These are phyloP conservation scores for Prolemur simus DNA, from an alignment of 2,113 vertebrate species.

Conservation along the genomic window DNA sequence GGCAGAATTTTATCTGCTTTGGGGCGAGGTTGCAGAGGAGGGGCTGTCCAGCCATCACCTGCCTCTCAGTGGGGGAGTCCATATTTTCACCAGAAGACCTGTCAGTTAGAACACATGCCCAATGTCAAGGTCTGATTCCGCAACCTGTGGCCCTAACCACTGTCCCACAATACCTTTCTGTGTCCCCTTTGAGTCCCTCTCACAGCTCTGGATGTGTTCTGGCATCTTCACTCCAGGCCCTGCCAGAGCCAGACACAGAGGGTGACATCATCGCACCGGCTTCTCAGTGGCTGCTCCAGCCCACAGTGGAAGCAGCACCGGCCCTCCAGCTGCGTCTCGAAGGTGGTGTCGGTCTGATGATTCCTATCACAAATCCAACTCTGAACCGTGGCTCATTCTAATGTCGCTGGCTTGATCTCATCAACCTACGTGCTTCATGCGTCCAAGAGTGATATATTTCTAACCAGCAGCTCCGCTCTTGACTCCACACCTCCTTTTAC, in stretches of 20 bases:
- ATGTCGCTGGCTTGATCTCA: background rate
- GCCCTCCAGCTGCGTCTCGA: background rate
- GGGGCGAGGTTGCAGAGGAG: background rate
- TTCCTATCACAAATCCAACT: background rate
- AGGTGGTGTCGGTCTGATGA: background rate
- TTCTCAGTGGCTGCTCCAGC: background rate
- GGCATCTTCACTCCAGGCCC: background rate
- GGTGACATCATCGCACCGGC: background rate
- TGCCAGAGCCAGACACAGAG: background rate
- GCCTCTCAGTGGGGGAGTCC: background rate
- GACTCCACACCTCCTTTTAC: rapidly evolving
- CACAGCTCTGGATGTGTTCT: background rate
- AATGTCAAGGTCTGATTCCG: background rate
- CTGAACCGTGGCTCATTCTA: background rate
- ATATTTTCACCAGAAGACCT: background rate
- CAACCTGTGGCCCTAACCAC: background rate
- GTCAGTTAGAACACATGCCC: background rate
- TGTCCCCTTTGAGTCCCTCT: rapidly evolving
- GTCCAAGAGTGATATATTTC: background rate
- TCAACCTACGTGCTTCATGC: rapidly evolving
- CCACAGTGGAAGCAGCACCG: rapidly evolving
- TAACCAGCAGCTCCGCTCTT: too few relatives aligned
- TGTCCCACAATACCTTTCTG: background rate
- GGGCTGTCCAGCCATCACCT: background rate
- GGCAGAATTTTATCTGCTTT: background rate